phyloP scores from a whole-genome alignment of 1,140 invertebrate species.

The Leptinotarsa texana region DNA sequence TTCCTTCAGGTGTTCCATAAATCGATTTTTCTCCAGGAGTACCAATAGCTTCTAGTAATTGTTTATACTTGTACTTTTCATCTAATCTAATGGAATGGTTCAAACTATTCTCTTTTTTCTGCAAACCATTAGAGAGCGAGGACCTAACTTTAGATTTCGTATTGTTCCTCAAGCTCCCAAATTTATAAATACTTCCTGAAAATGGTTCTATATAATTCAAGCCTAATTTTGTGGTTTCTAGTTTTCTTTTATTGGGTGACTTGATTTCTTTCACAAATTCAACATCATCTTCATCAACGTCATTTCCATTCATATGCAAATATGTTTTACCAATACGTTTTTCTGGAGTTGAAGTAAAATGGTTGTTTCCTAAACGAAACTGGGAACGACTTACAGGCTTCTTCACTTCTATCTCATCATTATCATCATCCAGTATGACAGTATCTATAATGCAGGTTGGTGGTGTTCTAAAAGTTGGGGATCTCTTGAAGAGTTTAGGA shows the following conservation, averaged over 20 bases:
- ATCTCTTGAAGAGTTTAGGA: slow-evolving; percentile 18
- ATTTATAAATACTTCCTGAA: slow-evolving; percentile 15
- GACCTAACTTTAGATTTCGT: slow-evolving; percentile 28
- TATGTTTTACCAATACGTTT: background rate
- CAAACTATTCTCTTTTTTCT: slow-evolving; percentile 23
- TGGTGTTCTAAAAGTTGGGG: slow-evolving; percentile 19
- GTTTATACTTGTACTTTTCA: slow-evolving; percentile 50
- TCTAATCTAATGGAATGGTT: slow-evolving; percentile 48
- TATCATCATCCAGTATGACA: slow-evolving; percentile 37
- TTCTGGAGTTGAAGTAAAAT: slow-evolving; percentile 36
- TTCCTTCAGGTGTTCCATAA: slow-evolving; percentile 46
- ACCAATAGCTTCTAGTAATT: slow-evolving; percentile 38
- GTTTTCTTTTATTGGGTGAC: slow-evolving; percentile 32
- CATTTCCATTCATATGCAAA: slow-evolving; percentile 17
- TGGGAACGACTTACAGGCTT: slow-evolving; percentile 22
- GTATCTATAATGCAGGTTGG: slow-evolving; percentile 25
- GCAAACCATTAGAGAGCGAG: background rate
- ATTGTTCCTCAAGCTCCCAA: slow-evolving; percentile 23
- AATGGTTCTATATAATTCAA: slow-evolving; percentile 40
- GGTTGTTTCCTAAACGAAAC: slow-evolving; percentile 3
- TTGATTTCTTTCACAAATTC: slow-evolving; percentile 38
- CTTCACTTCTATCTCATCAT: slow-evolving; percentile 31
- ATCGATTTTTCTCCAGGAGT: slow-evolving; percentile 34
- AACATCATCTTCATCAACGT: slow-evolving; percentile 40
- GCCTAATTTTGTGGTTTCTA: slow-evolving; percentile 31